Base-by-base conservation (phyloP, 53 echinoderm and acorn worm genomes). In the Temnopleurus reevesii region DNA sequence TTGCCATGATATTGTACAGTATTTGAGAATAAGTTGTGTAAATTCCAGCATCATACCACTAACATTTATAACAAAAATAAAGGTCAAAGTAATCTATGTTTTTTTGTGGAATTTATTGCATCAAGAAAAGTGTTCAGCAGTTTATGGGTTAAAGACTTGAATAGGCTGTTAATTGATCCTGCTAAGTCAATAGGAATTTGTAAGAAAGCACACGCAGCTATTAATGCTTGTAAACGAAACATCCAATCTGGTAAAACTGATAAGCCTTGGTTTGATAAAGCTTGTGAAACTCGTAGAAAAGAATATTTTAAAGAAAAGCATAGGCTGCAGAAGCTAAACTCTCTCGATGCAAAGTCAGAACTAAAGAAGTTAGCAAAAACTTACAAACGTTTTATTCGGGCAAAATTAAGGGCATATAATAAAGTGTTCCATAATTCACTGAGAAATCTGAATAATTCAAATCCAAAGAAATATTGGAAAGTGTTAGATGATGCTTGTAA, bases 391-490 rank as follows among this genome's bases (percentile, higher is more conserved):
- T 60, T 60, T 23, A 60, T 60, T 19, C 12, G 60, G 60, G 21
- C 60, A 60, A 60, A 60, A 60, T 13, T 23, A 19, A 60, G 60
- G 60, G 25, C 19, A 23, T 60, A 60, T 60, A 60, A 60, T 60
- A 60, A 23, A 60, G 60, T 19, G 60, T 60, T 60, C 6, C 60
- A 60, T n/a, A 60, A 6, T 60, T 60, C 60, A 7, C 25, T 60
- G 25, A 15, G 21, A 60, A 60, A 23, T 7, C 7, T 60, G 60
- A 60, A 60, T 19, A 60, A 60, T 60, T 60, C 60, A 19, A 60
- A 60, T 60, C 60, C 60, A 15, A 60, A 60, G 60, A 60, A 60
- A 60, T 60, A 60, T n/a, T 60, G 60, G 60, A 60, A 60, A 23
- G 6, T 60, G 18, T 60, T 60, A 60, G 60, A 60, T 60, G 60